Conservation (phyloP, 2,797 vertebrate genomes). For the Fistularia tabacaria region DNA sequence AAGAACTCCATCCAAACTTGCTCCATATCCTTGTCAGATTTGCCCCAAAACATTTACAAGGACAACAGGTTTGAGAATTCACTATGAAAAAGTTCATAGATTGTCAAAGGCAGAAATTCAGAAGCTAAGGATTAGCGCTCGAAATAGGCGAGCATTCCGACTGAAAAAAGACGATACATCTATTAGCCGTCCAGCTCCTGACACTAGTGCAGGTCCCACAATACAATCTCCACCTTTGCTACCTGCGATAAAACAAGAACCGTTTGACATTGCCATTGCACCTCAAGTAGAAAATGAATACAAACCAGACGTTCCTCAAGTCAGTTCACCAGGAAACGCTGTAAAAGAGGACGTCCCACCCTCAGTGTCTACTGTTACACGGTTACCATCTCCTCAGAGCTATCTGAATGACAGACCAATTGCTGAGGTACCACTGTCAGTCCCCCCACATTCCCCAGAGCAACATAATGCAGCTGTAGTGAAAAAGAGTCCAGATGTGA, state of each 20-base stretch:
- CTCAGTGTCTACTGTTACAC: constrained; percentile 60
- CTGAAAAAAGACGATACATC: constrained; percentile 36
- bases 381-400: constrained; percentile 53
- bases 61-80: constrained; percentile 95
- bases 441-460: constrained; percentile 33
- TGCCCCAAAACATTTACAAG: constrained; percentile 98
- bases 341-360: constrained; percentile 27
- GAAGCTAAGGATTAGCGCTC: constrained; percentile 83
- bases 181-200: constrained; percentile 11
- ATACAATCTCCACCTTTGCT: constrained; percentile 13
- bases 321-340: constrained; percentile 24
- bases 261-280: constrained; percentile 64
- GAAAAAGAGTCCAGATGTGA: constrained; percentile 53
- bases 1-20: constrained; percentile 90
- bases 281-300: constrained; percentile 42
- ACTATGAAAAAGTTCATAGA: constrained; percentile 95
- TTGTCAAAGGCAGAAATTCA: constrained; percentile 91
- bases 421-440: constrained; percentile 27
- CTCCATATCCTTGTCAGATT: constrained; percentile 92
- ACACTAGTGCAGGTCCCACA: constrained; percentile 18
- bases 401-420: constrained; percentile 45
- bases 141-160: constrained; percentile 59
- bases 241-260: constrained; percentile 66
- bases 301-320: constrained; percentile 26
- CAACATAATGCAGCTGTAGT: constrained; percentile 16